Conservation (phyloP, 2,113 vertebrate genomes). For the Gobio gobio region DNA sequence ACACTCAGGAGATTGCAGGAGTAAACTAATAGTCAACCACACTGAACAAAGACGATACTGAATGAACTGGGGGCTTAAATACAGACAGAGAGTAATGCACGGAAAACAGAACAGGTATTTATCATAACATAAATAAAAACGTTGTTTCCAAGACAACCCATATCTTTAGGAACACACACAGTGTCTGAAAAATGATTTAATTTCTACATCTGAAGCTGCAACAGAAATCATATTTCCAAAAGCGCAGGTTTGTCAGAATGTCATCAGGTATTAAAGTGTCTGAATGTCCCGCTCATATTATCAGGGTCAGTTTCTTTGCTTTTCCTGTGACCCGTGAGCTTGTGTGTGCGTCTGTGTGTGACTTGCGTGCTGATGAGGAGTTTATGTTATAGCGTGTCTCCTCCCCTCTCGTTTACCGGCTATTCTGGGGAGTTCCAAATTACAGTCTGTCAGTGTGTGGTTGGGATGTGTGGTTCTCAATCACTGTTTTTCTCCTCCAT, state of each 20-base stretch:
- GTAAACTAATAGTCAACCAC: no score
- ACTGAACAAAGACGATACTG: no score
- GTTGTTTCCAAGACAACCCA: neutral
- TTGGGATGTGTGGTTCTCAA: constrained; percentile 77
- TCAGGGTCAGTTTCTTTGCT: neutral
- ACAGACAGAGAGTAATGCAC: no score
- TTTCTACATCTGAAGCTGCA: neutral
- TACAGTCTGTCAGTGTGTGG: constrained; percentile 81
- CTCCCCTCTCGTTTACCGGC: constrained; percentile 75
- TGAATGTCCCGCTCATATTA: neutral
- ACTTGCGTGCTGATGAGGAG: constrained; percentile 77
- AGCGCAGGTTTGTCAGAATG: neutral
- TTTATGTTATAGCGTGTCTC: constrained; percentile 75
- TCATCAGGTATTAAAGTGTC: neutral
- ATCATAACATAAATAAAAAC: neutral
- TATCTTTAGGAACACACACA: neutral
- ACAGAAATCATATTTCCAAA: neutral
- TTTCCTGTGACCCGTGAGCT: constrained; percentile 27
- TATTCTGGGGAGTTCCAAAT: constrained; percentile 83
- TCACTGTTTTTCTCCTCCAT: constrained; percentile 73
- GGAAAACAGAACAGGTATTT: neutral
- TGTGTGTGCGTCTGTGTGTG: constrained; percentile 45
- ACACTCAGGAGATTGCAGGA: no score
- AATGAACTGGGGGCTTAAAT: no score
- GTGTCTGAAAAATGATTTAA: neutral